Conservation (phyloP, 2,888 invertebrate species). For the Habroteleia sp. region DNA sequence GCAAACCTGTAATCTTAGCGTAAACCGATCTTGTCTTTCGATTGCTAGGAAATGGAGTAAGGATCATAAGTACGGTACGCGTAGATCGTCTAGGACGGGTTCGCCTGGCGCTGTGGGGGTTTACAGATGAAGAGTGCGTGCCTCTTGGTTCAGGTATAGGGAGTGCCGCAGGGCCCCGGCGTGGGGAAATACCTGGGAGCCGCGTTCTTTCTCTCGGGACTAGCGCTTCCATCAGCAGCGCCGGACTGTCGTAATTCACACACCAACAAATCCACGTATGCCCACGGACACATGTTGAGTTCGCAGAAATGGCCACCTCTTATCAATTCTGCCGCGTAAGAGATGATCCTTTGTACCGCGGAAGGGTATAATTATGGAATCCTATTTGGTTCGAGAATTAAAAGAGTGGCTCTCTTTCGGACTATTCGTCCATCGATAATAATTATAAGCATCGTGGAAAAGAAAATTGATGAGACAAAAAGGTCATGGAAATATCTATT, state of each 20-base stretch:
- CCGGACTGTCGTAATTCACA: conserved; percentile 61
- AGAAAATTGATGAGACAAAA: conserved; percentile 5
- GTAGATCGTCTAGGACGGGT: conserved; percentile 43
- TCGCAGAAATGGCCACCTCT: conserved; percentile 48
- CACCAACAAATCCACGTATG: conserved; percentile 50
- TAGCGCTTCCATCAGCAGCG: conserved; percentile 48
- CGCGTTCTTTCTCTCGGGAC: conserved; percentile 53
- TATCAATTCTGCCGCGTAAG: conserved; percentile 39
- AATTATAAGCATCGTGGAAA: conserved; percentile 5
- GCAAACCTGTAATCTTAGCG: conserved; percentile 71
- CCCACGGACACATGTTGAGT: conserved; percentile 11
- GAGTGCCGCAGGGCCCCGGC: conserved; percentile 56
- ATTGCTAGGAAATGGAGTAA: conserved; percentile 49
- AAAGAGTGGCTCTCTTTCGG: conserved; percentile 15
- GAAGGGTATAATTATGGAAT: conserved; percentile 26
- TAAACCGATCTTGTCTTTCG: conserved; percentile 27
- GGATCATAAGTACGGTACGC: conserved; percentile 45
- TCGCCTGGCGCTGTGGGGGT: conserved; percentile 20
- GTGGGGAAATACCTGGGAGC: conserved; percentile 60
- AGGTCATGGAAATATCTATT: conserved; percentile 3
- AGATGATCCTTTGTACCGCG: conserved; percentile 38
- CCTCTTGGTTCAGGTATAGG: conserved; percentile 39
- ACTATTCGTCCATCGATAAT: conserved; percentile 23
- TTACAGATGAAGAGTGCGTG: conserved; percentile 45
- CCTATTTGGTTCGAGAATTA: conserved; percentile 20